phyloP scores from a whole-genome alignment of 2,888 invertebrate genomes.

The Melieria picta region DNA sequence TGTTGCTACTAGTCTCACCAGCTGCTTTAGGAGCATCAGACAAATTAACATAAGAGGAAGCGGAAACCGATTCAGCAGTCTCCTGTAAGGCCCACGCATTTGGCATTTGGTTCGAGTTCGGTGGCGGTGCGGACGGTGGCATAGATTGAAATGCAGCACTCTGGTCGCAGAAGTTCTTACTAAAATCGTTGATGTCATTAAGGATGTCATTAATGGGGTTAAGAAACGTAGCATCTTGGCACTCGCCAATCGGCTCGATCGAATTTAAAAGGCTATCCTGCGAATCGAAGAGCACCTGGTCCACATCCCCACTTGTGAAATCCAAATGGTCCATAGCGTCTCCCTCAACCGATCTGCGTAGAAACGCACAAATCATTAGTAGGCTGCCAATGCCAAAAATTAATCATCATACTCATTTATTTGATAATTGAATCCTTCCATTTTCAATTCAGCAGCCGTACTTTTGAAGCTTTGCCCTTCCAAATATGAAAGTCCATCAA shows the following conservation, averaged over 20 bases:
- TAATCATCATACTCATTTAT: conserved; percentile 20
- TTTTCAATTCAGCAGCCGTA: background rate
- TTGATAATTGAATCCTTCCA: conserved; percentile 30
- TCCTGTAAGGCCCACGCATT: background rate
- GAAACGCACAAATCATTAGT: too few relatives aligned
- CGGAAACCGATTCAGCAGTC: background rate
- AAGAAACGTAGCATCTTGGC: conserved; percentile 23
- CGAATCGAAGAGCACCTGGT: conserved; percentile 23
- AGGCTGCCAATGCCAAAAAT: background rate
- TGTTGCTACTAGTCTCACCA: background rate
- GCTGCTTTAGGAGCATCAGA: background rate
- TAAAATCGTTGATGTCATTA: conserved; percentile 27
- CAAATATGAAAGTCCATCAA: background rate
- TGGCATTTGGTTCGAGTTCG: background rate
- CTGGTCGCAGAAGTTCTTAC: conserved; percentile 6
- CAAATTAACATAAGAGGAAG: conserved; percentile 4
- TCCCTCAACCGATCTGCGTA: background rate
- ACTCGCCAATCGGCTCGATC: conserved; percentile 16
- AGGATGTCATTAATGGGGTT: conserved; percentile 31
- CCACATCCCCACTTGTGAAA: conserved; percentile 23
- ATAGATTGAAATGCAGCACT: background rate
- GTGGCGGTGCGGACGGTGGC: background rate
- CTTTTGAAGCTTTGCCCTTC: conserved; percentile 5
- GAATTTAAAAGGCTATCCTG: conserved; percentile 20
- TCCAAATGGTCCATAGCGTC: conserved; percentile 23